These are phyloP conservation scores for Propithecus deckenii DNA, from an alignment of 2,797 vertebrate genomes.

Conservation along the genomic window DNA sequence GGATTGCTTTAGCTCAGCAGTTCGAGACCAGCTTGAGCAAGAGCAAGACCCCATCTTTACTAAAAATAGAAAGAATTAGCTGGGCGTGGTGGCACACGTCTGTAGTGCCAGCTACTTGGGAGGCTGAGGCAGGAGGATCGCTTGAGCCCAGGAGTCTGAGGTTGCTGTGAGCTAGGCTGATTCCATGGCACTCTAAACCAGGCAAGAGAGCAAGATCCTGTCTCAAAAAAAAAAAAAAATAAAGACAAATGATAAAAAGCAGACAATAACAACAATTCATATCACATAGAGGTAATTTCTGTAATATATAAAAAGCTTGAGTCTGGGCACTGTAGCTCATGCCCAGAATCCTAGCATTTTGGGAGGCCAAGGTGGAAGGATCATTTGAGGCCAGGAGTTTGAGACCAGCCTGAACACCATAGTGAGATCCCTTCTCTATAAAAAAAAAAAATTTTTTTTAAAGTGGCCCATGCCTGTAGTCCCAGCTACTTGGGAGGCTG, in stretches of 20 bases:
- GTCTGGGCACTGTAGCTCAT: no score
- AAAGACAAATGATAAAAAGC: not conserved
- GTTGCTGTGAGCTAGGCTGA: not conserved
- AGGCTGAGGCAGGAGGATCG: not conserved
- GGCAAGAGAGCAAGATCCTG: not conserved
- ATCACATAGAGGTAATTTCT: not conserved
- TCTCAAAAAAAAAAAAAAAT: not conserved
- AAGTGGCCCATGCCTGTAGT: no score
- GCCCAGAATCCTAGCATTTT: no score
- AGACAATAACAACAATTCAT: not conserved
- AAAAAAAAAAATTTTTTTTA: no score
- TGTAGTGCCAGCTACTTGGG: not conserved
- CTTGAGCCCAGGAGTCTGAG: not conserved
- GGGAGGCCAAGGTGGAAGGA: no score
- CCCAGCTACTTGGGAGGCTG: no score
- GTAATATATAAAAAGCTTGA: not conserved
- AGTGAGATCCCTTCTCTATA: no score
- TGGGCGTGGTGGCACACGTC: not conserved
- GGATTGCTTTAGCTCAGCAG: not conserved
- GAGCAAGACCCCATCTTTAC: not conserved
- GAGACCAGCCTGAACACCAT: no score
- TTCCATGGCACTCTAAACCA: not conserved
- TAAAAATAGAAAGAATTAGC: not conserved
- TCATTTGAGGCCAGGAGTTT: no score
- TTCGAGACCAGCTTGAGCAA: not conserved